phyloP scores from a whole-genome alignment of 2,797 vertebrate species.

The Anguilla megastoma region DNA sequence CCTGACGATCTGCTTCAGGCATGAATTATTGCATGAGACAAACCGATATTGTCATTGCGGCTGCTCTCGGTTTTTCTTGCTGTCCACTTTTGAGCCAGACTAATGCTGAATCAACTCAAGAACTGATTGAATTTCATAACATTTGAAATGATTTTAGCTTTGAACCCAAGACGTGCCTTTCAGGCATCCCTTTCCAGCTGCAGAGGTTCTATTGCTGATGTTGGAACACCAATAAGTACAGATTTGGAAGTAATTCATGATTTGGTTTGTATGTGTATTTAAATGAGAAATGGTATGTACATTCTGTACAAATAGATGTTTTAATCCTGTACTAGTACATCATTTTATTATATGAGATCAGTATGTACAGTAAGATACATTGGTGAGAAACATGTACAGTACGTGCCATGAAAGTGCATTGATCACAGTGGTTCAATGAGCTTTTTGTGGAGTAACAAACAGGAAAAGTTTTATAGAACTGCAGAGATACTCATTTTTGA shows the following conservation, averaged over 20 bases:
- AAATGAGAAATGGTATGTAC: not conserved
- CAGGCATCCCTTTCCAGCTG: not conserved
- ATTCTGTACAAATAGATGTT: not conserved
- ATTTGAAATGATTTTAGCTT: not conserved
- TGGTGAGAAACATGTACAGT: too few relatives aligned
- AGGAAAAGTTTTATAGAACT: slow-evolving; percentile 11
- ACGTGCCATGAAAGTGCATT: not conserved
- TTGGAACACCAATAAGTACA: not conserved
- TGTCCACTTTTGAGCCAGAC: not conserved
- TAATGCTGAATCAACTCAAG: not conserved
- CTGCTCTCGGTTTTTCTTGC: not conserved
- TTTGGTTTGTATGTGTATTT: not conserved
- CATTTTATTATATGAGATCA: not conserved
- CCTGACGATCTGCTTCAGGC: not conserved
- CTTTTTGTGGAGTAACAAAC: slow-evolving; percentile 8
- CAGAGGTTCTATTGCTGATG: not conserved
- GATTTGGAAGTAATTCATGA: not conserved
- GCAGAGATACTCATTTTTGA: not conserved
- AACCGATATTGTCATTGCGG: not conserved
- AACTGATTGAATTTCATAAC: slow-evolving; percentile 8
- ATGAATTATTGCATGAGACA: not conserved
- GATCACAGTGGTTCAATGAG: not conserved
- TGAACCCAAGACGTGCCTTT: not conserved
- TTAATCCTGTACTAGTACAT: not conserved
- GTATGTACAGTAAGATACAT: not conserved